Evolutionary conservation across 2,113 vertebrate species (phyloP).

Genomic region (Felis catus): F.catus_Fca126_mat1.0 CM031428.1:55040001-55040500

Average conservation of each 20-base stretch:
- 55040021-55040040: background rate
- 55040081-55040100: background rate
- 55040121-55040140: background rate
- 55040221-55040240: background rate
- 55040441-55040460: background rate
- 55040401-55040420: background rate
- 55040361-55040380: background rate
- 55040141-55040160: background rate
- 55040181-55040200: background rate
- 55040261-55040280: background rate
- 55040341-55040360: background rate
- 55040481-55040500: background rate
- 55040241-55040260: background rate
- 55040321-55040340: background rate
- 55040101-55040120: background rate
- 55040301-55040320: background rate
- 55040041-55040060: background rate
- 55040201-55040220: background rate
- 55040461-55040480: background rate
- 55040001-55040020: background rate
- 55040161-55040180: background rate
- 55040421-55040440: background rate
- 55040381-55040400: background rate
- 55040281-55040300: background rate
- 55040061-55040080: constrained; percentile 11